phyloP scores from a whole-genome alignment of 2,888 invertebrate species.

The Unio pictorum region DNA sequence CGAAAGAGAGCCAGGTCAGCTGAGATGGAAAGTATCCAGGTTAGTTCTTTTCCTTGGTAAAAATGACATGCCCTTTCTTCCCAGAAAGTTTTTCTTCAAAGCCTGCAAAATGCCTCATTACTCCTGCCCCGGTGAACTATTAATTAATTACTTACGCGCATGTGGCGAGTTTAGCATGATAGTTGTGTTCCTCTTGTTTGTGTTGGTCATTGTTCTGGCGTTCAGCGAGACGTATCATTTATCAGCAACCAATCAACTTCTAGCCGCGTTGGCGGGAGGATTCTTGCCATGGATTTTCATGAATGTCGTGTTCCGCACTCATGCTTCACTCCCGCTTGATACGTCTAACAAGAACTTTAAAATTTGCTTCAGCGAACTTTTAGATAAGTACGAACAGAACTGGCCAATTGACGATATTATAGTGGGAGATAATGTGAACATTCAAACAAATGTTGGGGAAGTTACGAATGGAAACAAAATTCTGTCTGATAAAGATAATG shows the following conservation, averaged over 20 bases:
- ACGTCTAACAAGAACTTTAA: conserved; percentile 25
- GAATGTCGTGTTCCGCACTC: conserved; percentile 32
- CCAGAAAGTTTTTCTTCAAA: conserved; percentile 37
- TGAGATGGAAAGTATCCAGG: conserved; percentile 29
- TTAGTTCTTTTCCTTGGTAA: conserved; percentile 32
- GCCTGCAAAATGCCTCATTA: conserved; percentile 35
- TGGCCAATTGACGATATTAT: conserved; percentile 35
- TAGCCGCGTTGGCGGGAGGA: conserved; percentile 41
- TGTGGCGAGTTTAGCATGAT: conserved; percentile 25
- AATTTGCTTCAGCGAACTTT: conserved; percentile 21
- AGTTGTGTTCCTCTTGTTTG: conserved; percentile 37
- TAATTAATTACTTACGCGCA: conserved; percentile 26
- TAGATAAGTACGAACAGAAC: conserved; percentile 21
- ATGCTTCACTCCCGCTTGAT: conserved; percentile 17
- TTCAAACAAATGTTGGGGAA: no score
- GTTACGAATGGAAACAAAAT: no score
- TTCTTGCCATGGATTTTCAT: conserved; percentile 40
- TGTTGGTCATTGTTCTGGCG: conserved; percentile 36
- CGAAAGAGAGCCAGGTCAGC: conserved; percentile 8
- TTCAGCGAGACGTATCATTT: conserved; percentile 44
- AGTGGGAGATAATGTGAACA: not conserved
- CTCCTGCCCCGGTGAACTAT: conserved; percentile 34
- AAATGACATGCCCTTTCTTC: conserved; percentile 32
- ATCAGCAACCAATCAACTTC: conserved; percentile 33
- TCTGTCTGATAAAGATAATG: no score